phyloP scores from a whole-genome alignment of 2,113 vertebrate genomes.

The Turnix velox region DNA sequence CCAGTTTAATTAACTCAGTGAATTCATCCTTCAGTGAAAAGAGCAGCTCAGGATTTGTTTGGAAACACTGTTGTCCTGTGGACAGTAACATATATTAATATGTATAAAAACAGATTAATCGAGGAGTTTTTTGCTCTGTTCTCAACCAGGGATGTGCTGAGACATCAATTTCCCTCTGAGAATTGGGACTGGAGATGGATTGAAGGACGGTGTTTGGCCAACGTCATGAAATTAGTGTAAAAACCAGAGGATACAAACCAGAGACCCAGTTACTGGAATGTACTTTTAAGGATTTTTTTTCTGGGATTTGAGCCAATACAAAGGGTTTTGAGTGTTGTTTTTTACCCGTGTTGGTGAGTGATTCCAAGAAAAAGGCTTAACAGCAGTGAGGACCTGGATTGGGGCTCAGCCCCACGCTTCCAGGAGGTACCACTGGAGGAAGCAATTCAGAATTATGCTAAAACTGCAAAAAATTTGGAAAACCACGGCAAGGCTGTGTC shows the following conservation, averaged over 20 bases:
- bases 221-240: neutral
- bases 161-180: neutral
- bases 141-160: neutral
- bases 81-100: neutral
- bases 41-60: neutral
- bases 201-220: neutral
- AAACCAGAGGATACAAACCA: neutral
- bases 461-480: neutral
- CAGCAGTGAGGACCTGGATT: accelerated
- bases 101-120: neutral
- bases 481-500: accelerated
- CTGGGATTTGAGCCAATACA: neutral
- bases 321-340: neutral
- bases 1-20: slow-evolving; percentile 8
- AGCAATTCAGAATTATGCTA: neutral
- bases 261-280: neutral
- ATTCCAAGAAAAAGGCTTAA: neutral
- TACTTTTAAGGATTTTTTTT: neutral
- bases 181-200: no score
- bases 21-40: slow-evolving; percentile 17
- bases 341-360: accelerated
- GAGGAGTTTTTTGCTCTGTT: neutral
- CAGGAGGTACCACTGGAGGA: neutral
- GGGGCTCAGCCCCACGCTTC: neutral
- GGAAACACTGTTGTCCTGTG: neutral